Percentiles rank a stretch among this genome's conserved stretches.
Conservation (phyloP, 23 tunicate species). For the Aplidium turbinatum region DNA sequence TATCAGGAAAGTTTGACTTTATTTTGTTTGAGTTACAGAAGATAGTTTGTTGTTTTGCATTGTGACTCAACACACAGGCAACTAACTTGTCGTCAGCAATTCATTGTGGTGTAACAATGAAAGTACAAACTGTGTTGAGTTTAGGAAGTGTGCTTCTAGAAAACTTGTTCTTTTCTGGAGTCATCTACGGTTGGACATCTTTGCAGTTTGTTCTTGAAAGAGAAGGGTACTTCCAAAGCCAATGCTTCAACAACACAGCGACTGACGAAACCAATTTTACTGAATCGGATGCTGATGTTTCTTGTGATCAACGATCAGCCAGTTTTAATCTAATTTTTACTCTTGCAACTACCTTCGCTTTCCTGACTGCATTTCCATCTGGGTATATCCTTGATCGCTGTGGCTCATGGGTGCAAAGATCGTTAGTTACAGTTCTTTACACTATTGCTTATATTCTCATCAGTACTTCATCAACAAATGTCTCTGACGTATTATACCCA, state of each 20-base stretch:
- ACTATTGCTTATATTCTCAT: constrained; percentile 3
- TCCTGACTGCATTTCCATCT: constrained; percentile 3
- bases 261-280: no score
- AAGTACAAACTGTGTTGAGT: no score
- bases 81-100: no score
- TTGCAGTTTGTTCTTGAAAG: constrained; percentile 37
- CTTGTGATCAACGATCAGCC: background rate
- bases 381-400: constrained; percentile 24
- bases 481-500: constrained; percentile 22
- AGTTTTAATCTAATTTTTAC: constrained; percentile 25
- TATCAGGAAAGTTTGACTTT: no score
- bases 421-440: background rate
- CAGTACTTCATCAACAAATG: background rate
- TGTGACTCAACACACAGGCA: no score
- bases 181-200: constrained; percentile 67
- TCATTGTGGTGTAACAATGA: no score
- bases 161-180: constrained; percentile 51
- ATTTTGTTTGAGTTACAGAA: no score
- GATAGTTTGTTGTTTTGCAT: no score
- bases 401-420: constrained; percentile 33
- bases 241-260: no score
- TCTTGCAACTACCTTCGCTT: background rate
- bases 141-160: constrained; percentile 46
- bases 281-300: no score
- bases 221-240: constrained; percentile 72